Evolutionary conservation across 2,888 invertebrate species (phyloP), one percentile per base, ranked within the genome.

Genomic region (Stenichneumon culpator): DNA sequence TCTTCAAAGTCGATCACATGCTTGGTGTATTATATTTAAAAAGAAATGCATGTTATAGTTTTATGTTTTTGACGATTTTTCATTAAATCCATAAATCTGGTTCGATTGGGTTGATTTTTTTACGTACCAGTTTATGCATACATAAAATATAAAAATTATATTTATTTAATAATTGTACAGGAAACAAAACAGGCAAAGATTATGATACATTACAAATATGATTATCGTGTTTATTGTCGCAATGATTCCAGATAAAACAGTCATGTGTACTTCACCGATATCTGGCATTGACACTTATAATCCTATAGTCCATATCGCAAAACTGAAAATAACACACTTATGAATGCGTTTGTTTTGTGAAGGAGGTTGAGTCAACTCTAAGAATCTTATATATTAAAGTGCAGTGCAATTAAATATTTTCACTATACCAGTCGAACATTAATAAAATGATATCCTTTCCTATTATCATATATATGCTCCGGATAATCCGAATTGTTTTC

Each of bases 361-460:
- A 67, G n/a, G 28, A 63, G 28, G 16, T n/a, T 67, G n/a, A 67
- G n/a, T 16, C 36, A 39, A 5, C 6, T 67, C 65, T 39, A n/a
- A 36, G 4, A 52, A 19, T 7, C 14, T 69, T 70, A 32, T 11
- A 44, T 32, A 14, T 19, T 7, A 68, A 6, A 39, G 16, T 32
- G 44, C n/a, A 36, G 14, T 52, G 57, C 19, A 68, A 70, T 72
- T n/a, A 16, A 60, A 67, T n/a, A 54, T 50, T 32, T 54, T 54
- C 54, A 74, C 2, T 22, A 74, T 83, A 91, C 90, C 84, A 90
- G 44, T 78, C 90, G 90, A 36, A 90, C 89, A 86, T 91, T 90
- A 22, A 91, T 83, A 4, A 88, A 90, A 87, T 90, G 90, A 82
- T 90, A 90, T 32, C 79, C 83, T 86, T 89, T 90, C 32, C 90